phyloP scores from a whole-genome alignment of 1,140 invertebrate genomes.

The Drosophila kepulauana region DNA sequence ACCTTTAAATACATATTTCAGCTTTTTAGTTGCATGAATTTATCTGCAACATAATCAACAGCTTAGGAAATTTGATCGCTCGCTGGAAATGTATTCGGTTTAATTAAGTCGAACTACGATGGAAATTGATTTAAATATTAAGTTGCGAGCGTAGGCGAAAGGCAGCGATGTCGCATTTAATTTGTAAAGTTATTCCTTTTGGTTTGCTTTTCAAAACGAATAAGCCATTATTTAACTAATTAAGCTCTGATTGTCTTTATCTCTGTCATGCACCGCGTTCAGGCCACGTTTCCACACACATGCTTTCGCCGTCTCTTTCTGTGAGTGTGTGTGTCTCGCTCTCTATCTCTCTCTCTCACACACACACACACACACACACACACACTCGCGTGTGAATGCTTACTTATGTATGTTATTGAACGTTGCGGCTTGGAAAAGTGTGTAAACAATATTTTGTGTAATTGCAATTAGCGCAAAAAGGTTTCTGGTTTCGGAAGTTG shows the following conservation, averaged over 20 bases:
- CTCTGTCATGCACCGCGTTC: not conserved
- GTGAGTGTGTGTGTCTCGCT: not conserved
- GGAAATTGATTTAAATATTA: too few relatives aligned
- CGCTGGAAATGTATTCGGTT: too few relatives aligned
- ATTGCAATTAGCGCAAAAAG: slow-evolving; percentile 70
- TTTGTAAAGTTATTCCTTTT: not conserved
- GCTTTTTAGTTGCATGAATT: too few relatives aligned
- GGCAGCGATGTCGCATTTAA: not conserved
- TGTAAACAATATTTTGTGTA: slow-evolving; percentile 74
- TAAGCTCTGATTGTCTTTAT: slow-evolving; percentile 18
- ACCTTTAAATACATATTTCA: too few relatives aligned
- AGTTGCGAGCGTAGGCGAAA: too few relatives aligned
- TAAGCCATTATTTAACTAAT: slow-evolving; percentile 25
- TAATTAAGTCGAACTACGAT: too few relatives aligned
- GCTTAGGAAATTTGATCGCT: too few relatives aligned
- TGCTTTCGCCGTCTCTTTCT: not conserved
- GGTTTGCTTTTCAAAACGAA: not conserved
- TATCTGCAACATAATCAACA: too few relatives aligned
- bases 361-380: not conserved
- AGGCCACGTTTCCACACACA: not conserved
- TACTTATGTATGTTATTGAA: slow-evolving; percentile 37
- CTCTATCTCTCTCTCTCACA: not conserved
- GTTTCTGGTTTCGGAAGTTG: slow-evolving; percentile 35
- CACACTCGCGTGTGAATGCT: not conserved
- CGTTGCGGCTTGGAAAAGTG: slow-evolving; percentile 49